Base-by-base conservation (phyloP, 92 coral and sea anemone genomes). In the Parazoanthus darwini region DNA sequence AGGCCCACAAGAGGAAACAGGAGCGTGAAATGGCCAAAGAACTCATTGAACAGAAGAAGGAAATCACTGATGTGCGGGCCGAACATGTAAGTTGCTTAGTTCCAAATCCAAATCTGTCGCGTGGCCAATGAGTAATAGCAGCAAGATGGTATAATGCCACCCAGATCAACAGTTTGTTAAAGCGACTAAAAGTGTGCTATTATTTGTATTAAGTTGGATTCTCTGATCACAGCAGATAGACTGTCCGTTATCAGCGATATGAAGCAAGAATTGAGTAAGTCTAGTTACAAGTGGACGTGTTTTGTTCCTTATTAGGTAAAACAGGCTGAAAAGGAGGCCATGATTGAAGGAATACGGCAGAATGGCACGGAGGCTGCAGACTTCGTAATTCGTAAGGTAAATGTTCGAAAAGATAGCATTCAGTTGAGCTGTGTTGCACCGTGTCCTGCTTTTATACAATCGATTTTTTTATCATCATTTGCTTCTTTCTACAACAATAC, bases 11-110 rank as follows among this genome's bases (percentile, higher is more conserved):
- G 85, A 95, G 98, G 18, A 97, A 97, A 54, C 99, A 94, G 79
- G 99, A 97, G 82, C 94, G 97, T 77, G 99, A 97, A 80, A 93
- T 94, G 96, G 96, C 99, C 23, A 91, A 94, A 44, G 99, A 97
- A 79, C 91, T 95, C 79, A 72, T 97, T 92, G 99, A 97, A 71
- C 99, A 95, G 90, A 91, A 97, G 86, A 97, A 95, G 84, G 99
- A 97, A 76, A 74, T 97, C 36, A 82, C 93, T 71, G 99, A 97
- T 89, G 98, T 96, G 43, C 96, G 99, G 67, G 89, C 94, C 5
- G 96, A 94, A 74, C 96, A 97, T 86, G 99, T 97, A 80, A 92
- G 93, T 82, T 35, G 13, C 8, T 10, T 46, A 39, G 4, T 2
- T 39, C 42, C 8, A 46, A 46, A 46, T 46, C 59, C 0, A 54